Evolutionary conservation across 2,113 vertebrate species (phyloP).

Genomic region (Pygoscelis adeliae): DNA sequence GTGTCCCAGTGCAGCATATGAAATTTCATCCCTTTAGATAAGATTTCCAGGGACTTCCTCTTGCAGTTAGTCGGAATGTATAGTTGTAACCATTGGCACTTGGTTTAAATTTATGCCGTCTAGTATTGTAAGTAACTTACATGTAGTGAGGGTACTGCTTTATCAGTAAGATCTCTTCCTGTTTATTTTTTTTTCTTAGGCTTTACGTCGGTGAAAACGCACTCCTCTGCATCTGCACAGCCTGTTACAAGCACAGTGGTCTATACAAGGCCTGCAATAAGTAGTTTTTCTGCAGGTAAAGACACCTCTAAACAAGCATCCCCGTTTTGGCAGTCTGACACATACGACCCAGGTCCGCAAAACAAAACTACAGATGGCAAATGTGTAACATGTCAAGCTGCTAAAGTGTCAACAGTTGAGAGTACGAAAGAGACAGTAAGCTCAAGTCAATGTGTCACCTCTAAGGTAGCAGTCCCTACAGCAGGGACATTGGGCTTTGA

Average conservation of each 20-base stretch:
- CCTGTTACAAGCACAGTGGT: constrained; percentile 66
- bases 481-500: constrained; percentile 75
- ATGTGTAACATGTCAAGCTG: constrained; percentile 81
- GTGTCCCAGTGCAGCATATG: background rate
- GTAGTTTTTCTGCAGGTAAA: constrained; percentile 74
- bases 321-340: constrained; percentile 83
- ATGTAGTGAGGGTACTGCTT: background rate
- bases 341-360: constrained; percentile 76
- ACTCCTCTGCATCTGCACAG: constrained; percentile 63
- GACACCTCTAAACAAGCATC: constrained; percentile 78
- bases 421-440: constrained; percentile 52
- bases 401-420: constrained; percentile 72
- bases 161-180: background rate
- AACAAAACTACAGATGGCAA: constrained; percentile 84
- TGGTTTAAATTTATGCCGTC: background rate
- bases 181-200: constrained; percentile 64
- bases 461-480: constrained; percentile 48
- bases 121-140: background rate
- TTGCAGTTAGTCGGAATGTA: background rate
- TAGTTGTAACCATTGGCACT: background rate
- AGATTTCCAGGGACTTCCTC: constrained; percentile 10
- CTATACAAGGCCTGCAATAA: constrained; percentile 76
- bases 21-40: constrained; percentile 6
- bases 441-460: constrained; percentile 51
- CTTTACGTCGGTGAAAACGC: constrained; percentile 72